Evolutionary conservation across 2,888 invertebrate genomes (phyloP), one percentile per base, ranked within the genome.

Genomic region (Orthosia incerta): DNA sequence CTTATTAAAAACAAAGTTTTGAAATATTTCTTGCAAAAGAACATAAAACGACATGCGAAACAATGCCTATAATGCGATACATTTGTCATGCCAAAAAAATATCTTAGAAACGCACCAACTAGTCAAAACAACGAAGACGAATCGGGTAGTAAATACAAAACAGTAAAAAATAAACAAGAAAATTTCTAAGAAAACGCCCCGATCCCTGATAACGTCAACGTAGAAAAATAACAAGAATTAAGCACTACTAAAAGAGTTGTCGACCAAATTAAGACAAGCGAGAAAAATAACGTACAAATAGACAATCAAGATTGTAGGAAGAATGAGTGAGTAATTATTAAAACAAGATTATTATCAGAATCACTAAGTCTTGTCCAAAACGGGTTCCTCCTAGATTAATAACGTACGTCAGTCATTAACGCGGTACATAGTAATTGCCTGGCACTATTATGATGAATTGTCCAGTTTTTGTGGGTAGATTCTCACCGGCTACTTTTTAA

Each of bases 321-420:
- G 93, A 93, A 95, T 94, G 93, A 94, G 89, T 92, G 89, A 91
- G 95, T 95, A 94, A 96, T 95, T 95, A 96, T 95, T 93, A 94
- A 93, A 94, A 95, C 94, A 94, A 95, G 96, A 96, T 96, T 94
- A 94, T 94, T 95, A 96, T 96, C 96, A 89, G 92, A 95, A 95
- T 94, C 90, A 91, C 93, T 93, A 94, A 94, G 94, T 94, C 94
- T 94, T 93, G 93, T 89, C 91, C 91, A 93, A 94, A 95, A 95
- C 95, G 93, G 93, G 95, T 95, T 95, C 89, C 89, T 86, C 89
- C 91, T 91, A 93, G 94, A 95, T 95, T 95, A 94, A 94, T 95
- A 94, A 95, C 93, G 92, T 92, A 92, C 90, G 93, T 90, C 91
- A 93, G 94, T 95, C 94, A 96, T 96, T 96, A 96, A 95, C 95